A percentile compares a stretch with the other conserved stretches of the same genome.
phyloP scores from a whole-genome alignment of 2,797 vertebrate genomes.

The Galaxias olidus region DNA sequence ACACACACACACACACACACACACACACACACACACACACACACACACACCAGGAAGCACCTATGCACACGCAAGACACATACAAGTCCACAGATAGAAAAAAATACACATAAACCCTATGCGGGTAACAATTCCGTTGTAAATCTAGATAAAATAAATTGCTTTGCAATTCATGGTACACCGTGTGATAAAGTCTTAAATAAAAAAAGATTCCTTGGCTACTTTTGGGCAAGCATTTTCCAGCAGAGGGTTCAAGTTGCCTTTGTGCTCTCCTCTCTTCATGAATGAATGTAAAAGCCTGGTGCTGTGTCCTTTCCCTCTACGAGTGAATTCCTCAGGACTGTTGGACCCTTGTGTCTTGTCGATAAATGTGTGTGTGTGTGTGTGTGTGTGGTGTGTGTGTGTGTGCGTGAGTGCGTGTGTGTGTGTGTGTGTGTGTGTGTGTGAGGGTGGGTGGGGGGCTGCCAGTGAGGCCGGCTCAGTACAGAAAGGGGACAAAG shows the following conservation, averaged over 20 bases:
- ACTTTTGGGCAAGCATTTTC: not conserved
- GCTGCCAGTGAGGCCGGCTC: no score
- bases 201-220: constrained; percentile 36
- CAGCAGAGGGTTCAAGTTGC: no score
- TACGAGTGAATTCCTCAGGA: no score
- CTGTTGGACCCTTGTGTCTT: constrained; percentile 2
- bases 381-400: not conserved
- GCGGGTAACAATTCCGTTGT: constrained; percentile 26
- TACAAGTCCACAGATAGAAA: constrained; percentile 9
- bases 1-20: constrained; percentile 19
- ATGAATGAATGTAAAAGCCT: no score
- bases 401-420: no score
- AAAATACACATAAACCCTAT: constrained; percentile 7
- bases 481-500: constrained; percentile 18
- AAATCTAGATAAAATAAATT: constrained; percentile 33
- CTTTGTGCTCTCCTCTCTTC: no score
- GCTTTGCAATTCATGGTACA: constrained; percentile 21
- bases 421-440: no score
- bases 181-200: constrained; percentile 39
- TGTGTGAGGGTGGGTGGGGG: no score
- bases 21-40: constrained; percentile 39
- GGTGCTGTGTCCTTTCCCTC: no score
- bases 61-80: constrained; percentile 10
- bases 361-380: constrained; percentile 11
- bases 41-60: constrained; percentile 18